Conservation (phyloP, 2,797 vertebrate species). For the Atherinosoma microstoma region DNA sequence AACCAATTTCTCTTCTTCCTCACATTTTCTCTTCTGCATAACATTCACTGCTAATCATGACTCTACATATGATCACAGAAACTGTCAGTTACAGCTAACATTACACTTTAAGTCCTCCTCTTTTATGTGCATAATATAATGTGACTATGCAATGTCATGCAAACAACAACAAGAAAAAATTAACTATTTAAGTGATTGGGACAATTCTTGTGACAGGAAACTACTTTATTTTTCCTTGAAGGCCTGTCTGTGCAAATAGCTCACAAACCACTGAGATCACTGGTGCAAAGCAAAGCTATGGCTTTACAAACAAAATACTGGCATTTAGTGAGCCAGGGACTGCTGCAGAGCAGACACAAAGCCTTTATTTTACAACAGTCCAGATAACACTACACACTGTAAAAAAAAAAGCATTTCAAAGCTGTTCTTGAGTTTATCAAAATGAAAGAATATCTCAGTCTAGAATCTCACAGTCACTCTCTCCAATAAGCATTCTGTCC, state of each 20-base stretch:
- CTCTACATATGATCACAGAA: neutral
- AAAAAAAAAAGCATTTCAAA: constrained; percentile 16
- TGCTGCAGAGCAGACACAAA: constrained; percentile 52
- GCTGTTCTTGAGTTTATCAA: constrained; percentile 1
- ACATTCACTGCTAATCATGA: neutral
- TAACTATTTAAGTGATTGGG: constrained; percentile 38
- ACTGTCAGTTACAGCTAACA: constrained; percentile 14
- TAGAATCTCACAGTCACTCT: constrained; percentile 7
- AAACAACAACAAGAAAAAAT: constrained; percentile 40
- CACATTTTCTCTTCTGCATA: constrained; percentile 2
- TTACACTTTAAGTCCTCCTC: constrained; percentile 1
- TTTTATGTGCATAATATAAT: constrained; percentile 8
- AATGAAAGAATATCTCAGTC: constrained; percentile 6
- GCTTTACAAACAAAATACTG: constrained; percentile 38
- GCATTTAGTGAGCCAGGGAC: constrained; percentile 47
- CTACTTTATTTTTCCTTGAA: constrained; percentile 63
- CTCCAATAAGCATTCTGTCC: neutral
- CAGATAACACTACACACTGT: constrained; percentile 21
- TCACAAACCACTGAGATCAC: constrained; percentile 53
- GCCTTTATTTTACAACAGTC: constrained; percentile 25
- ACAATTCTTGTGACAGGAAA: constrained; percentile 65
- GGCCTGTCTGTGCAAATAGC: constrained; percentile 51
- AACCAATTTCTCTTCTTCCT: neutral
- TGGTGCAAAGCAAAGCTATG: constrained; percentile 32
- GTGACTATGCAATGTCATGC: constrained; percentile 14